Conservation (phyloP, 1,140 invertebrate genomes). For the Brachionus rotundiformis region DNA sequence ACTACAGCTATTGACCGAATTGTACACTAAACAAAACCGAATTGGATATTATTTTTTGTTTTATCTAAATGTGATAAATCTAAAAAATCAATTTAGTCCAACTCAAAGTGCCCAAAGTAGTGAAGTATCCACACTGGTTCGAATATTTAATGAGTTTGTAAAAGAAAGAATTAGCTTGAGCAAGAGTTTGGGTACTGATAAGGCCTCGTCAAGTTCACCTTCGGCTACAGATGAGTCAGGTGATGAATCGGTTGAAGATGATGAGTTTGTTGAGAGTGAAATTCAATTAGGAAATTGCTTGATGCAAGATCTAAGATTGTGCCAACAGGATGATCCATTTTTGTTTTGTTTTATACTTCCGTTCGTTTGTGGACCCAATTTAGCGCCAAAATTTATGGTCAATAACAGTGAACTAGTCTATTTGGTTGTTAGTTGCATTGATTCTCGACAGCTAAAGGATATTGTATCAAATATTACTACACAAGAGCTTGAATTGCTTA, state of each 20-base stretch:
- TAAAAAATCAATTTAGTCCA: neutral
- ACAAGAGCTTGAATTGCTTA: conserved; percentile 15
- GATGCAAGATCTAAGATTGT: conserved; percentile 43
- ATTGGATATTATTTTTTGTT: conserved; percentile 43
- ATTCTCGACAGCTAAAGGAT: conserved; percentile 26
- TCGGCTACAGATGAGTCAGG: neutral
- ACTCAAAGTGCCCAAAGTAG: neutral
- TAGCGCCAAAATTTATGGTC: conserved; percentile 13
- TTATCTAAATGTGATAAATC: neutral
- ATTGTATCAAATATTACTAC: conserved; percentile 16
- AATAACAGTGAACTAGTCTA: conserved; percentile 46
- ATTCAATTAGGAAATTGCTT: conserved; percentile 20
- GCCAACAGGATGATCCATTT: conserved; percentile 25
- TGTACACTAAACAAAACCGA: conserved; percentile 34
- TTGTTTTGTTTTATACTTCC: conserved; percentile 41
- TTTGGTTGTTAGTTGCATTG: conserved; percentile 48
- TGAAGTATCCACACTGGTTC: neutral
- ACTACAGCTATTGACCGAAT: conserved; percentile 14
- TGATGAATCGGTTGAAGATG: neutral
- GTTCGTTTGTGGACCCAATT: conserved; percentile 29
- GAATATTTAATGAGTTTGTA: conserved; percentile 31
- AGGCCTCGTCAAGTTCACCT: neutral
- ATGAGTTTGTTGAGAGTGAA: conserved; percentile 10
- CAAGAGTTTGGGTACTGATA: neutral
- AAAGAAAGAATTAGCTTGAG: neutral